Evolutionary conservation across 2,888 invertebrate genomes (phyloP).

Genomic region (Nymphalis polychloros): DNA sequence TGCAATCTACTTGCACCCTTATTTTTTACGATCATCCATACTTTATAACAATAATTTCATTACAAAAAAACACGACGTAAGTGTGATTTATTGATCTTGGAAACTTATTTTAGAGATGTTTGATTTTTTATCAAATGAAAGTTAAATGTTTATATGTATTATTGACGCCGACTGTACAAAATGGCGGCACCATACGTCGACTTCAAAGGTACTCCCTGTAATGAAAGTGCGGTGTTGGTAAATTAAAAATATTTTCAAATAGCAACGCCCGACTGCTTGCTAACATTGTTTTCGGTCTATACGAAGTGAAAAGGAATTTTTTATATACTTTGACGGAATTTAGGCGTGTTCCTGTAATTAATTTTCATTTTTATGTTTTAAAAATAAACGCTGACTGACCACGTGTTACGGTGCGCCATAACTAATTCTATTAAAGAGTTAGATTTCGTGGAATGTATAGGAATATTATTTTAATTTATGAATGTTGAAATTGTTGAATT

Average conservation of each 20-base stretch:
- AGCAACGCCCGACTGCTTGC: constrained; percentile 42
- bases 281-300: constrained; percentile 44
- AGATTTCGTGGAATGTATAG: not conserved
- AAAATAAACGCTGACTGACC: constrained; percentile 1
- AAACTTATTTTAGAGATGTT: too few relatives aligned
- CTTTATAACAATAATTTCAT: too few relatives aligned
- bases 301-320: constrained; percentile 36
- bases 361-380: constrained; percentile 31
- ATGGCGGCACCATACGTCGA: constrained; percentile 28
- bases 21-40: too few relatives aligned
- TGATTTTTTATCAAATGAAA: too few relatives aligned
- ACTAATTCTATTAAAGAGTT: not conserved
- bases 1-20: too few relatives aligned
- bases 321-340: constrained; percentile 39
- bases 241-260: constrained; percentile 69
- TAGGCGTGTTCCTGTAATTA: constrained; percentile 30
- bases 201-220: constrained; percentile 60
- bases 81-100: too few relatives aligned
- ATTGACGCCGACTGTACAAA: constrained; percentile 13
- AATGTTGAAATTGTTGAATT: too few relatives aligned
- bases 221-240: constrained; percentile 57
- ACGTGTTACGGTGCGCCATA: not conserved
- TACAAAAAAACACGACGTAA: too few relatives aligned
- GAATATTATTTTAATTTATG: not conserved
- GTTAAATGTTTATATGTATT: not conserved